Base-by-base conservation (phyloP, 2,113 vertebrate genomes). In the Phrynocephalus versicolor region DNA sequence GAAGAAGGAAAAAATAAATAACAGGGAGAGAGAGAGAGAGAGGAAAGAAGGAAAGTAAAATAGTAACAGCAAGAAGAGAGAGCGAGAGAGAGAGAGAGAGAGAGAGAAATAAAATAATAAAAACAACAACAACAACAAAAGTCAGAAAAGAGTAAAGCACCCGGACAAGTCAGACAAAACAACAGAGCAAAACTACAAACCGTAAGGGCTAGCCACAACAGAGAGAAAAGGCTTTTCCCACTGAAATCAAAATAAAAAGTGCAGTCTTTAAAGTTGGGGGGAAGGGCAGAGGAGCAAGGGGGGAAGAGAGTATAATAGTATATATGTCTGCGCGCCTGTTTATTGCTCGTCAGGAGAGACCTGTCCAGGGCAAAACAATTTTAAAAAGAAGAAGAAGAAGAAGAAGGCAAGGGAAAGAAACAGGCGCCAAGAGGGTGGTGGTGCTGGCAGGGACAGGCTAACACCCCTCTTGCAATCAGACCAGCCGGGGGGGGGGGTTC, bases 71-170 rank as follows among this genome's bases (percentile, higher is more conserved):
- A 95, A 67, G 75, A 19, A 80, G 5, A 86, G n/a, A 72, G 45
- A 58, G 73, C 4, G 23, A 64, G 27, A 64, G 23, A 64, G 27
- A 64, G 27, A 33, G 39, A 45, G 6, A 87, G 65, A 58, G 25
- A 76, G 51, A 41, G 35, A 69, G 82, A 57, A 72, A 92, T 84
- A 92, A 90, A 82, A 90, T 72, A 37, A 37, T 37, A 39, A 94
- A 92, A 92, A 86, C 94, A 92, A 95, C 88, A 92, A 95, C 92
- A 93, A 95, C 89, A 93, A 94, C 89, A 92, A 90, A 95, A 95
- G 95, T 96, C 94, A 95, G 95, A 93, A 91, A 91, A 93, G 92
- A 95, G 93, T 92, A 92, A 93, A 96, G 94, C 93, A 83, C 87
- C 65, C 85, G 90, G 92, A 92, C 88, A 79, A 89, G 92, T 90